A percentile compares a stretch with the other conserved stretches of the same genome.
Conservation (phyloP, 2,797 vertebrate genomes). For the Intellagama lesueurii region DNA sequence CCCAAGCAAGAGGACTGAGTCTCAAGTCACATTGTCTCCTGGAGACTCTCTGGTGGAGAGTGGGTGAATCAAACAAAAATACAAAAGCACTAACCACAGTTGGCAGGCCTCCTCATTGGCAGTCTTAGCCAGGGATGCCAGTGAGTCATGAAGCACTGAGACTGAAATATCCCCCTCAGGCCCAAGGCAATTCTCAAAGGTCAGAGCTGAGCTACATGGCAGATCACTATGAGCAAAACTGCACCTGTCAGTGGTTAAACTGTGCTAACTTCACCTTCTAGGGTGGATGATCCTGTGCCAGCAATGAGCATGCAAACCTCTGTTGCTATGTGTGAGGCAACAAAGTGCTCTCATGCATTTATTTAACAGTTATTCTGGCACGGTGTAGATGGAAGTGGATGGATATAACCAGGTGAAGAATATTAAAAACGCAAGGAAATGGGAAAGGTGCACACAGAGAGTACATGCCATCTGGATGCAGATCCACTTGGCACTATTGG, state of each 20-base stretch:
- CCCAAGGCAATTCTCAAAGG: neutral
- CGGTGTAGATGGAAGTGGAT: conserved; percentile 6
- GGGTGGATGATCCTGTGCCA: conserved; percentile 19
- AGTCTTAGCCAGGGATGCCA: neutral
- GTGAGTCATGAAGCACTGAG: neutral
- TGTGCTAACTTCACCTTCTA: neutral
- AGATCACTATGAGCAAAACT: conserved; percentile 13
- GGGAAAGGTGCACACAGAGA: conserved; percentile 39
- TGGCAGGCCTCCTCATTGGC: neutral
- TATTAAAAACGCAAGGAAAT: conserved; percentile 39
- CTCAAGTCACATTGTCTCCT: too few relatives aligned
- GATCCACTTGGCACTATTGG: conserved; percentile 34
- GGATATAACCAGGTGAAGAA: conserved; percentile 53
- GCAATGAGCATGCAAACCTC: conserved; percentile 24
- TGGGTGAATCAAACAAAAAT: conserved; percentile 6
- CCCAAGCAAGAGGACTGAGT: neutral
- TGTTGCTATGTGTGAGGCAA: conserved; percentile 44
- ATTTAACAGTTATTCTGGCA: conserved; percentile 62
- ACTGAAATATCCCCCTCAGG: neutral
- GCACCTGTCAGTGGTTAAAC: conserved; percentile 17
- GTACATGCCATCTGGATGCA: conserved; percentile 27
- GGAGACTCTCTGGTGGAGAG: neutral
- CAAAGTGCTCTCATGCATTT: conserved; percentile 46
- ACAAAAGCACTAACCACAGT: conserved; percentile 1
- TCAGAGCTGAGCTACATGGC: neutral